Percentiles rank a stretch among this genome's conserved stretches.
These are phyloP conservation scores for Cephus pygmeus DNA, from an alignment of 2,888 invertebrate species.

Conservation along the genomic window DNA sequence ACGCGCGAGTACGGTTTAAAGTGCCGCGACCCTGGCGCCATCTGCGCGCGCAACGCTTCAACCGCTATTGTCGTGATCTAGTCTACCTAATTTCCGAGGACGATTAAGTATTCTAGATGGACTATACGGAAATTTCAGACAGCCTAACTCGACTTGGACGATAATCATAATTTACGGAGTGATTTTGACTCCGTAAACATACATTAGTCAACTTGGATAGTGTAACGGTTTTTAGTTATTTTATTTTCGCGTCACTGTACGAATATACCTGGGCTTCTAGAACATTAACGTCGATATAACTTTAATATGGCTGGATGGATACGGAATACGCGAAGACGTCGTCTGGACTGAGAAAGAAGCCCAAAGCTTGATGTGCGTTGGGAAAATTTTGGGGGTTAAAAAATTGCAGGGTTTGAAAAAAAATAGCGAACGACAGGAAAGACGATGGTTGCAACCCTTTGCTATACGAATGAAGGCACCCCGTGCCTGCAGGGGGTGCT, in stretches of 20 bases:
- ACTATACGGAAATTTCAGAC: neutral
- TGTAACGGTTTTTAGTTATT: neutral
- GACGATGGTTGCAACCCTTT: conserved; percentile 33
- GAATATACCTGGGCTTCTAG: neutral
- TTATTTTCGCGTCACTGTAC: neutral
- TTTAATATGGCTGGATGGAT: neutral
- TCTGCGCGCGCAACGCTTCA: neutral
- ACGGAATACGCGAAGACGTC: neutral
- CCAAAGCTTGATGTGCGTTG: neutral
- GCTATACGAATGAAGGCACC: conserved; percentile 22
- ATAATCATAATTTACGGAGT: neutral
- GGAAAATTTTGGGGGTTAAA: neutral
- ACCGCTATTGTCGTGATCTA: neutral
- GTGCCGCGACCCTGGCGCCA: neutral
- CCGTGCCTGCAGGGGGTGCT: conserved; percentile 51
- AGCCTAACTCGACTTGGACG: neutral
- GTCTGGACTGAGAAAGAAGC: neutral
- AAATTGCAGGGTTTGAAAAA: neutral
- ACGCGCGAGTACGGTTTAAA: neutral
- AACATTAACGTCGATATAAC: neutral
- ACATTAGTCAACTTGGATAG: neutral
- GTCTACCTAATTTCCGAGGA: neutral
- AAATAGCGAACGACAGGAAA: neutral
- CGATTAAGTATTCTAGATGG: neutral
- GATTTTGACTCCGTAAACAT: neutral